Percentiles rank a stretch among this genome's conserved stretches.
Evolutionary conservation across 2,113 vertebrate genomes (phyloP).

Genomic region (Crotalus tigris): DNA sequence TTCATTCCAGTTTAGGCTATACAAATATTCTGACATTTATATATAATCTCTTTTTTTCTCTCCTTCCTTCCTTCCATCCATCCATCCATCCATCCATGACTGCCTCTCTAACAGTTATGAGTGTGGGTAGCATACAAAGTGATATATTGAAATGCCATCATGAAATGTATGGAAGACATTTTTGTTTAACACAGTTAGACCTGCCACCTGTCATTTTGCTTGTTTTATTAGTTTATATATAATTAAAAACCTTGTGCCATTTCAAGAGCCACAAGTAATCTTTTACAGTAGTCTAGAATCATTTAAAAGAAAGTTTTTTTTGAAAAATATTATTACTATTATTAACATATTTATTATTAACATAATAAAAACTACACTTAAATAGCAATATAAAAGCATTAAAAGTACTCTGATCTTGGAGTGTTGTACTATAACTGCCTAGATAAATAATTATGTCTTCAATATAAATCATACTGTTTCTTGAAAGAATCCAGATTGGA

Average conservation of each 20-base stretch:
- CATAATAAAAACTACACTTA: background rate
- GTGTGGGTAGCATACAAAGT: background rate
- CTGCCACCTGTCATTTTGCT: background rate
- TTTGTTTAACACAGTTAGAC: background rate
- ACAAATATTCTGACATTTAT: background rate
- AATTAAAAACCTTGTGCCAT: background rate
- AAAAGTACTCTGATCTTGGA: background rate
- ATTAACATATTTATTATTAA: too few species aligned
- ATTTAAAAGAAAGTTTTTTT: background rate
- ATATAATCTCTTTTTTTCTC: background rate
- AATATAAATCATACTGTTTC: background rate
- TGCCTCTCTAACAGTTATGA: background rate
- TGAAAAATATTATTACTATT: background rate
- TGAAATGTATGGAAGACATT: background rate
- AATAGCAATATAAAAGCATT: background rate
- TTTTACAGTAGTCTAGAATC: background rate
- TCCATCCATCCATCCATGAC: background rate
- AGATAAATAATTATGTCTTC: background rate
- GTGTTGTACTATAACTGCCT: too few species aligned
- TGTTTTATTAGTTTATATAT: background rate
- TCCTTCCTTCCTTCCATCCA: too few species aligned
- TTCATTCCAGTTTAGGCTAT: background rate
- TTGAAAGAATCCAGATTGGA: background rate
- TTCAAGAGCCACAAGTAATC: background rate
- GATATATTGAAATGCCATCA: background rate